Percentiles rank a stretch among this genome's conserved stretches.
Conservation (phyloP, 2,797 vertebrate genomes). For the Pteropus rufus region DNA sequence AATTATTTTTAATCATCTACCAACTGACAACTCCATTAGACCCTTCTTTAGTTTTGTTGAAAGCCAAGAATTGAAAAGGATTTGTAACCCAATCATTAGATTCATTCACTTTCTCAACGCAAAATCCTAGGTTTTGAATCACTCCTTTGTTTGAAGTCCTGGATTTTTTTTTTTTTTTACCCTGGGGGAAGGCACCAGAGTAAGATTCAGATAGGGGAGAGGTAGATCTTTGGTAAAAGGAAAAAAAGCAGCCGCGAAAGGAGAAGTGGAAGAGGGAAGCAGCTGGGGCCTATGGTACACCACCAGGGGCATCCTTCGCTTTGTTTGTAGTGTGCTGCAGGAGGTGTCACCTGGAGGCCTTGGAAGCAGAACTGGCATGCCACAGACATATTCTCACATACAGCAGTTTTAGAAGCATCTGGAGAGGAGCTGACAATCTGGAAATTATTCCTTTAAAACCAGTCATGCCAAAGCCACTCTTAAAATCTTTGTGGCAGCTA, state of each 20-base stretch:
- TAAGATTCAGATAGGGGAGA: not conserved
- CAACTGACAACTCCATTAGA: constrained; percentile 52
- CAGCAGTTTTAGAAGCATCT: not conserved
- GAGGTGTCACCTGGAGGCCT: not conserved
- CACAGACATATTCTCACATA: not conserved
- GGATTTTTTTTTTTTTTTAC: not conserved
- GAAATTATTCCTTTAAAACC: not conserved
- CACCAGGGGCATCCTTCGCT: not conserved
- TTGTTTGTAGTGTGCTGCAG: not conserved
- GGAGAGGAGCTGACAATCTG: not conserved
- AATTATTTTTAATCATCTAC: constrained; percentile 63
- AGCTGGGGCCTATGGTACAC: not conserved
- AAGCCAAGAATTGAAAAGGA: constrained; percentile 66
- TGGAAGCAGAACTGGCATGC: not conserved
- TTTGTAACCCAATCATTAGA: constrained; percentile 69
- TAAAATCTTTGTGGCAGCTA: not conserved
- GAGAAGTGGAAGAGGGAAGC: not conserved
- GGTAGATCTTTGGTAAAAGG: not conserved
- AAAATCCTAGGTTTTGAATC: constrained; percentile 55
- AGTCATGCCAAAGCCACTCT: not conserved
- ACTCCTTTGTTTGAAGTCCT: constrained; percentile 57
- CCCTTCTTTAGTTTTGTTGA: constrained; percentile 60
- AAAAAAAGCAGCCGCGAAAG: not conserved
- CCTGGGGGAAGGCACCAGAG: not conserved
- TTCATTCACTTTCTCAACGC: constrained; percentile 45